Evolutionary conservation across 2,888 invertebrate species (phyloP), one percentile per base, ranked within the genome.

Genomic region (Eupsilia transversa): DNA sequence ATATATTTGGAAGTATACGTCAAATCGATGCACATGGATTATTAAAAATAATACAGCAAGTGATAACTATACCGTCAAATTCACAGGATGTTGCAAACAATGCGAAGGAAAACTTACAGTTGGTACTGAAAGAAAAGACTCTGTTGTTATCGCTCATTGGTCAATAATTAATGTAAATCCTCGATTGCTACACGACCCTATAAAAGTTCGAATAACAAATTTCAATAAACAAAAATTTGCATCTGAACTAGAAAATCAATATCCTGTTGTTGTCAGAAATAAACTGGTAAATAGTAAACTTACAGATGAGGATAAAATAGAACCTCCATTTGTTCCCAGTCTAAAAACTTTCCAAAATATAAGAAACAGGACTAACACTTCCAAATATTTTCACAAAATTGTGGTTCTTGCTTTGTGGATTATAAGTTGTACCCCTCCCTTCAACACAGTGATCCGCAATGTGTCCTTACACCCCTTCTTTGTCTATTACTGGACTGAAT

Each of bases 321-420:
- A 78, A 67, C 78, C 78, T 43, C 73, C 74, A 17, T 71, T 72
- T 61, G 46, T 75, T 17, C 72, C 72, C 12, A 61, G 33, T 68
- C 61, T 75, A 23, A 75, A 79, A 75, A 43, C 74, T 35, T 52
- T 79, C 43, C 79, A 79, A 69, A 72, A 79, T 59, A 60, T 74
- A 63, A 79, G 38, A 63, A 64, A 33, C 33, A 43, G 54, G 33
- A 68, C 56, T 60, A 66, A 65, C n/a, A 49, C 56, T n/a, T 64
- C 57, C 30, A 72, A 52, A 60, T 63, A 57, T 41, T 79, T 35
- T 43, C 64, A 79, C 43, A 74, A 79, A 75, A 79, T 65, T 43
- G 75, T 75, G 20, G 68, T 79, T 12, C 30, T 79, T n/a, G 66
- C 75, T 27, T 75, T 79, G 54, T 79, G 75, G 75, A 20, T 68